These are phyloP conservation scores for Hesperia comma DNA, from an alignment of 2,888 invertebrate genomes.

Conservation along the genomic window DNA sequence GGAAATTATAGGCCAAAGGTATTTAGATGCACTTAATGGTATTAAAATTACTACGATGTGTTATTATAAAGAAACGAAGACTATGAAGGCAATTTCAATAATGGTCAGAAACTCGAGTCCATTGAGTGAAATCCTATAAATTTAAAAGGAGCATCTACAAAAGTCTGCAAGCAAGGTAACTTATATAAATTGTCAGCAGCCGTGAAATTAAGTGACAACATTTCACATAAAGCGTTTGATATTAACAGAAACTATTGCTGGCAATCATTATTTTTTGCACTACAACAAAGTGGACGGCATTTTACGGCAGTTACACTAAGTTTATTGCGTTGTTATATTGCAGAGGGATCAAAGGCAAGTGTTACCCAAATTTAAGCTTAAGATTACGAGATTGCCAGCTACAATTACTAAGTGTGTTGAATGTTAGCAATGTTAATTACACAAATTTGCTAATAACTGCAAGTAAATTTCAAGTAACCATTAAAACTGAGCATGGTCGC, in stretches of 20 bases:
- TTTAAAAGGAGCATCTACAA: neutral
- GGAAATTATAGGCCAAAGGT: conserved; percentile 54
- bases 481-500: conserved; percentile 7
- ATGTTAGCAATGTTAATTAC: conserved; percentile 22
- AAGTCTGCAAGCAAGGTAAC: neutral
- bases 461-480: conserved; percentile 1
- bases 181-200: conserved; percentile 55
- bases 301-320: conserved; percentile 38
- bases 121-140: neutral
- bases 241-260: conserved; percentile 65
- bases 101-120: neutral
- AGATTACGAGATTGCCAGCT: conserved; percentile 24
- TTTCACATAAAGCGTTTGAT: conserved; percentile 60
- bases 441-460: conserved; percentile 18
- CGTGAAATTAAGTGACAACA: conserved; percentile 71
- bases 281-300: conserved; percentile 38
- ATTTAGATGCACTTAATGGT: conserved; percentile 51
- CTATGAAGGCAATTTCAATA: neutral
- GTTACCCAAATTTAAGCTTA: conserved; percentile 32
- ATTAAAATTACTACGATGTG: conserved; percentile 44
- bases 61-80: neutral
- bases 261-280: conserved; percentile 48
- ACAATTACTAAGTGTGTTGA: neutral
- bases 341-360: conserved; percentile 33
- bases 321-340: conserved; percentile 36